Conservation (phyloP, 2,113 vertebrate species). For the Xyrauchen texanus region DNA sequence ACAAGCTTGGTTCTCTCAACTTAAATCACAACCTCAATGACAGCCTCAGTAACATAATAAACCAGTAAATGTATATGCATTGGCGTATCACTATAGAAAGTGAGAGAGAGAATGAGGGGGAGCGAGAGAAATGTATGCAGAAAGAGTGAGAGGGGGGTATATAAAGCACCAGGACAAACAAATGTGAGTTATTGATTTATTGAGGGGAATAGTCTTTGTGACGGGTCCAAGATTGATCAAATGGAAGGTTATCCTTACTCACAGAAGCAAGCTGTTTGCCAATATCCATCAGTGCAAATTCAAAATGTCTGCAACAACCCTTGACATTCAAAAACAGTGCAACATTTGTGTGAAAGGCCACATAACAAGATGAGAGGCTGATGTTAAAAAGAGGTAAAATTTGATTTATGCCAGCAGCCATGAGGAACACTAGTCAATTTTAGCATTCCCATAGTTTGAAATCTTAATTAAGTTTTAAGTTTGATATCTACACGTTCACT, state of each 20-base stretch:
- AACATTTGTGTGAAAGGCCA: slow-evolving; percentile 37
- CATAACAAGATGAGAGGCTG: slow-evolving; percentile 23
- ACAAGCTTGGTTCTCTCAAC: neutral
- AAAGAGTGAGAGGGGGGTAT: slow-evolving; percentile 49
- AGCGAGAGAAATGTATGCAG: slow-evolving; percentile 4
- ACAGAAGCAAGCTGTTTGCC: slow-evolving; percentile 77
- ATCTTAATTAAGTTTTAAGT: neutral
- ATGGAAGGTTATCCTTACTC: slow-evolving; percentile 78
- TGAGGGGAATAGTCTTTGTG: slow-evolving; percentile 71
- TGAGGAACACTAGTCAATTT: neutral
- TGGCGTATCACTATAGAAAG: slow-evolving; percentile 39
- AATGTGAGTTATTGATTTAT: slow-evolving; percentile 74
- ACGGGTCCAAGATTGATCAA: slow-evolving; percentile 73
- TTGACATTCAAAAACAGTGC: slow-evolving; percentile 64
- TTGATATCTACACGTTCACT: too few relatives aligned
- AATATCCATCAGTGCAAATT: slow-evolving; percentile 74
- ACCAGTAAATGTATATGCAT: neutral
- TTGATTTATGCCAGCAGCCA: neutral
- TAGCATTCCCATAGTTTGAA: neutral
- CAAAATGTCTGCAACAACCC: slow-evolving; percentile 69
- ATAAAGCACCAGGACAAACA: slow-evolving; percentile 70
- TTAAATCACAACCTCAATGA: neutral
- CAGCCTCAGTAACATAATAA: slow-evolving; percentile 2
- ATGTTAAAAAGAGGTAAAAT: slow-evolving; percentile 5
- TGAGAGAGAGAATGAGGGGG: slow-evolving; percentile 24